A percentile compares a stretch with the other conserved stretches of the same genome.
Evolutionary conservation across 2,113 vertebrate species (phyloP).

Genomic region (Ceyx melanurus): DNA sequence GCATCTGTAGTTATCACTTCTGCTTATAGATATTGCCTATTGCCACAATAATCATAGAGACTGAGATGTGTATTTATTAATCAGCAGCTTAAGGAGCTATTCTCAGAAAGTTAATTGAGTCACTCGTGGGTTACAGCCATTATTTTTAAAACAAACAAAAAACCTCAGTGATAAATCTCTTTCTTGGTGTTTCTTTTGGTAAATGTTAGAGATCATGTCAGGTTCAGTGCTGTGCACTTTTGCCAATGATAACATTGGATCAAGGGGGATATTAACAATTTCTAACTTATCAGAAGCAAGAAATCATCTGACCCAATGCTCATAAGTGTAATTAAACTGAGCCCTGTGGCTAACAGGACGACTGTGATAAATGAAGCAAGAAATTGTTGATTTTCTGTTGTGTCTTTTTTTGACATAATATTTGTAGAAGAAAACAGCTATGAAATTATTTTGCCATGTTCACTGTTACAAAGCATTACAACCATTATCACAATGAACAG

Average conservation of each 20-base stretch:
- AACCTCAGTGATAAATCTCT: not conserved
- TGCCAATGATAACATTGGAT: not conserved
- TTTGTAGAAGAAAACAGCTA: not conserved
- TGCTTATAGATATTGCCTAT: not conserved
- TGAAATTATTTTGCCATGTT: not conserved
- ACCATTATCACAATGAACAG: not conserved
- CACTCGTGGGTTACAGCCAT: not conserved
- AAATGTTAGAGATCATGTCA: not conserved
- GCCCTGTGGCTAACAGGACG: not conserved
- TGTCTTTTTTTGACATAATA: not conserved
- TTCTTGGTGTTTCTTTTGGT: not conserved
- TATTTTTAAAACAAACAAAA: not conserved
- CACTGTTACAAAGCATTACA: not conserved
- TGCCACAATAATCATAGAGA: not conserved
- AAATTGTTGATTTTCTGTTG: not conserved
- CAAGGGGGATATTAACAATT: not conserved
- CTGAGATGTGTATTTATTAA: not conserved
- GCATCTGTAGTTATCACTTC: not conserved
- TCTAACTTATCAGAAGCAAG: not conserved
- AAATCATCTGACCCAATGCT: not conserved
- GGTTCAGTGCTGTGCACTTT: not conserved
- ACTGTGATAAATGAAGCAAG: not conserved
- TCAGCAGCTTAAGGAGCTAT: constrained; percentile 6
- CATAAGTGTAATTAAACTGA: constrained; percentile 7
- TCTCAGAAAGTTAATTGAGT: not conserved